Base-by-base conservation (phyloP, 2,113 vertebrate species). In the Gila orcuttii region DNA sequence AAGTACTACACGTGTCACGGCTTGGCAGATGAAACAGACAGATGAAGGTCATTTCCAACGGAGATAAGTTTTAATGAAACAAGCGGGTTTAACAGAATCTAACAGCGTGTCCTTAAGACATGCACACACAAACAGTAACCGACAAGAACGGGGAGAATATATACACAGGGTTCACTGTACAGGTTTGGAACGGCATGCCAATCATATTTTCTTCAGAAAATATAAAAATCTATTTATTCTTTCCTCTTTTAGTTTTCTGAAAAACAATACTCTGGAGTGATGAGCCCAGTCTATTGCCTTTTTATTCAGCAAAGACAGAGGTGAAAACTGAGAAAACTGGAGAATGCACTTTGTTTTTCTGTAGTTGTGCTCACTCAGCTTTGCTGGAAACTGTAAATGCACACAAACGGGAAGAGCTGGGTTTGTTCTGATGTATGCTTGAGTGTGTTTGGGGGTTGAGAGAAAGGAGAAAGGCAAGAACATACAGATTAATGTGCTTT, bases 401-500 rank as follows among this genome's bases (percentile, higher is more conserved):
- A 45, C 39, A 47, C n/a, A 50, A 33, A 77, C 17, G 8, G 79
- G 62, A 68, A 39, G 77, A 31, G 79, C 39, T 47, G 59, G n/a
- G 23, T 60, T 13, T 11, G 47, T 57, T 17, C 57, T 45, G 42
- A 45, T 45, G 3, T 19, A 45, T 80, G 36, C 57, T 45, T 62
- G 21, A 25, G 25, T 23, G 80, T 82, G 1, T 69, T 52, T 69
- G 66, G 13, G 33, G 68, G 50, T 15, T 39, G 47, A 57, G 11
- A 57, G 25, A 57, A 36, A 83, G 23, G 66, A 73, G 28, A 73
- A 59, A 42, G 42, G 52, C 62, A 57, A 79, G 31, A 71, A 79
- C 31, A 79, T 31, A 80, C 77, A 60, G 52, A 71, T 57, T 59
- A 68, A 79, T 71, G 31, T 69, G 62, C 84, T 79, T 62, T 74